A percentile compares a stretch with the other conserved stretches of the same genome.
Evolutionary conservation across 1,140 invertebrate genomes (phyloP).

Genomic region (Diabrotica undecimpunctata): DNA sequence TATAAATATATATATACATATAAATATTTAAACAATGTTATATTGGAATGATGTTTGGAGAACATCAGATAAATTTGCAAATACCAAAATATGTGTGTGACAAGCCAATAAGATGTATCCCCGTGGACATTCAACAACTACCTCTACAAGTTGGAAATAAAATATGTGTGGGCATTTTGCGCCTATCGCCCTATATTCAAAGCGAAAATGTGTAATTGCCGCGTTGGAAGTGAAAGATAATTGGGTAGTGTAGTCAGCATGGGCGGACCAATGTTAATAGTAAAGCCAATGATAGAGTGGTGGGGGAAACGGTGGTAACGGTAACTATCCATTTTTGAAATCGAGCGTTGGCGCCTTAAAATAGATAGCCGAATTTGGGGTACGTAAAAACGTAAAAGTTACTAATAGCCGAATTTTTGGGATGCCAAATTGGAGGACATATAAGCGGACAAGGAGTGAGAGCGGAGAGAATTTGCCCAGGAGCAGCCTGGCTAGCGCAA

Average conservation of each 20-base stretch:
- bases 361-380: too few species aligned
- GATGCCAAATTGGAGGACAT: slow-evolving; percentile 4
- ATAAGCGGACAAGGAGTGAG: slow-evolving; percentile 17
- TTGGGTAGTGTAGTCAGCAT: slow-evolving; percentile 5
- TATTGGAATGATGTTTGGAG: too few species aligned
- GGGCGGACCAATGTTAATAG: slow-evolving; percentile 12
- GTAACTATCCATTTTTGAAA: slow-evolving; percentile 5
- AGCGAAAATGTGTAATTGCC: too few species aligned
- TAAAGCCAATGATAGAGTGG: slow-evolving; percentile 11
- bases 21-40: too few species aligned
- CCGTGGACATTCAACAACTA: too few species aligned
- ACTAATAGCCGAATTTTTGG: slow-evolving; percentile 6
- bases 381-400: neutral
- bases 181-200: too few species aligned
- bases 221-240: slow-evolving; percentile 3
- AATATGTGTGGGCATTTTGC: too few species aligned
- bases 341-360: neutral
- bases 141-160: too few species aligned
- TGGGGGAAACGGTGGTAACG: slow-evolving; percentile 5
- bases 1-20: too few species aligned
- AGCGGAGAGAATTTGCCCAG: slow-evolving; percentile 15
- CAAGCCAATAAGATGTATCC: too few species aligned
- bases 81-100: too few species aligned
- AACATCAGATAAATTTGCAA: too few species aligned
- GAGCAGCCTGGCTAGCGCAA: slow-evolving; percentile 16